Evolutionary conservation across 2,797 vertebrate genomes (phyloP), one percentile per base, ranked within the genome.

Genomic region (Sebastes oblongus): DNA sequence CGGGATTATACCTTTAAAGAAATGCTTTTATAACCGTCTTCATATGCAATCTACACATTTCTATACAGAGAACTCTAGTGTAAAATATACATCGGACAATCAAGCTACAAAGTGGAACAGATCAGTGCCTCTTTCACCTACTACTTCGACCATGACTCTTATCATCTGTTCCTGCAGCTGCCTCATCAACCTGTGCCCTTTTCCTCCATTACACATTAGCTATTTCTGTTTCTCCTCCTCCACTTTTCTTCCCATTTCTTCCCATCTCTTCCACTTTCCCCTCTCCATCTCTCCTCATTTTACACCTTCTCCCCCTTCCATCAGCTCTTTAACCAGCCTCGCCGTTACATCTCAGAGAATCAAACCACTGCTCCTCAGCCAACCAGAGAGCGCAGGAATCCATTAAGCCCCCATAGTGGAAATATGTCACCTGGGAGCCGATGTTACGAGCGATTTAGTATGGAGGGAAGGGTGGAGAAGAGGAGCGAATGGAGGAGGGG

Each of bases 391-490:
- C 14, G 5, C 62, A 11, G 68, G 82, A 86, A 86, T 87, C 86
- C 71, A 77, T 91, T 93, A 88, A 81, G 82, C 65, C 6, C 77
- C 77, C 68, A 62, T 62, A 70, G 83, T 71, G 82, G 84, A 90
- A 87, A 89, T 88, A 80, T 88, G 87, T 93, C 91, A 89, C 83
- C 56, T 29, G 88, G 83, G 88, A 89, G 67, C 54, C 52, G 74
- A 80, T 80, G 88, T 87, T 87, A 75, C n/a, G 74, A 91, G 88
- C 69, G 65, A 91, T 90, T 88, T 91, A 89, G 87, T 73, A 32
- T 64, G 66, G 82, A 80, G 58, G 68, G 72, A 75, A 80, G 75
- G 77, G 32, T 66, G 83, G 55, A 70, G 46, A 54, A 66, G 60
- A 84, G 66, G 55, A 80, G 64, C 70, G 67, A 75, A 74, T 36